Evolutionary conservation across 2,888 invertebrate genomes (phyloP).

Genomic region (Caenorhabditis uteleia): DNA sequence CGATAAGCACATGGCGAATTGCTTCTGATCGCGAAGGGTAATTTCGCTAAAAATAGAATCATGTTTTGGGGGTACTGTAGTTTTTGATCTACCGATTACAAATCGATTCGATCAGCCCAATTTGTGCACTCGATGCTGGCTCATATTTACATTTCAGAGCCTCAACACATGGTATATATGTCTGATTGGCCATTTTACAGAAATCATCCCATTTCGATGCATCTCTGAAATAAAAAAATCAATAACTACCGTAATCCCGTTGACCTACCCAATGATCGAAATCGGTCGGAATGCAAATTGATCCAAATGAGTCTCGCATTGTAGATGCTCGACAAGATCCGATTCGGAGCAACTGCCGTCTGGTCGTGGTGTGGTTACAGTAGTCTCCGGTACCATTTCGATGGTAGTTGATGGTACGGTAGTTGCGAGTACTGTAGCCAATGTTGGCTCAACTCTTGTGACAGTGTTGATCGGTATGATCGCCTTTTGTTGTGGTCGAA

Average conservation of each 20-base stretch:
- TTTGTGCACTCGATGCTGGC: slow-evolving; percentile 52
- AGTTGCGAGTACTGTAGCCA: slow-evolving; percentile 9
- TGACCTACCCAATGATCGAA: slow-evolving; percentile 54
- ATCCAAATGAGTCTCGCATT: slow-evolving; percentile 61
- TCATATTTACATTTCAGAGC: slow-evolving; percentile 54
- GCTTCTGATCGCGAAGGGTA: slow-evolving; percentile 41
- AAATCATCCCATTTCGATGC: slow-evolving; percentile 57
- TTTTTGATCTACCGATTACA: slow-evolving; percentile 37
- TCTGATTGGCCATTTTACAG: slow-evolving; percentile 49
- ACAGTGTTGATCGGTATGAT: slow-evolving; percentile 36
- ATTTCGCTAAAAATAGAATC: slow-evolving; percentile 23
- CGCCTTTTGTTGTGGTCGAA: slow-evolving; percentile 29
- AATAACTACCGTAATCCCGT: too few species aligned
- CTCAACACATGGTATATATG: slow-evolving; percentile 60
- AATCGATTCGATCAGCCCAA: slow-evolving; percentile 51
- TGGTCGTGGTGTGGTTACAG: too few species aligned
- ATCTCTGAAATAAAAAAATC: slow-evolving; percentile 49
- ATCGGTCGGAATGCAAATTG: slow-evolving; percentile 61
- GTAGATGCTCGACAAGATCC: slow-evolving; percentile 57
- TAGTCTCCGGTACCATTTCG: slow-evolving; percentile 2
- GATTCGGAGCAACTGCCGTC: slow-evolving; percentile 55
- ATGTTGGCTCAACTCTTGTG: slow-evolving; percentile 10
- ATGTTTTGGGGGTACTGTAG: background rate
- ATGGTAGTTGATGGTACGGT: slow-evolving; percentile 12
- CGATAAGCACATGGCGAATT: slow-evolving; percentile 42